Base-by-base conservation (phyloP, 2,797 vertebrate species). In the Poecile montanus region DNA sequence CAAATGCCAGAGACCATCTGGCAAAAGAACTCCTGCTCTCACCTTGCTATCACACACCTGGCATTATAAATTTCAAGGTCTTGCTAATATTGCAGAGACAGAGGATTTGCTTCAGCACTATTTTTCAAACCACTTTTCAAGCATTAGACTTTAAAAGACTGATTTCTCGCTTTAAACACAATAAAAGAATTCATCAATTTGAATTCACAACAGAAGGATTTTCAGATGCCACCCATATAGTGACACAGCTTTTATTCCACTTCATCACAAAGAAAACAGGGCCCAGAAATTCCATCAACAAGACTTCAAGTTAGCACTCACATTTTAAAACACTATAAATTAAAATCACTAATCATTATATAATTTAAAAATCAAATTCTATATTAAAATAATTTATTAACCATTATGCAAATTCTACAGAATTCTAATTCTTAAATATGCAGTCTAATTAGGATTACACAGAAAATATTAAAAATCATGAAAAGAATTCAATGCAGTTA, bases 1-100 rank as follows among this genome's bases (percentile, higher is more conserved):
- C 77, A 93, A 94, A 85, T 85, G 81, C 71, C 85, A 95, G 57
- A 92, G 71, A 94, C 84, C 80, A 95, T 72, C 72, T 85, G 85
- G 75, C 62, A 66, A 84, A 89, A 81, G 62, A 76, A n/a, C 11
- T 91, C 90, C 18, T 74, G 89, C 57, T 91, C 81, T 89, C 76
- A 93, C 66, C 89, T 97, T 94, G 67, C 63, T 56, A 22, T 75
- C 71, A 74, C 88, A 54, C 88, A 94, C 79, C 54, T 91, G 92
- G 84, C 63, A 78, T 13, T 36, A 21, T 22, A 20, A 14, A 62
- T 44, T 94, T 93, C 56, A 61, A 87, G 74, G 74, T 67, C 87
- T 90, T 27, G 13, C 42, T 66, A 75, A 73, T 2, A 57, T 27
- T 4, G 2, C 44, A 82, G 44, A 65, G 77, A 65, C 30, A 79